Base-by-base conservation (phyloP, 2,113 vertebrate genomes). In the Oreamnos americanus region DNA sequence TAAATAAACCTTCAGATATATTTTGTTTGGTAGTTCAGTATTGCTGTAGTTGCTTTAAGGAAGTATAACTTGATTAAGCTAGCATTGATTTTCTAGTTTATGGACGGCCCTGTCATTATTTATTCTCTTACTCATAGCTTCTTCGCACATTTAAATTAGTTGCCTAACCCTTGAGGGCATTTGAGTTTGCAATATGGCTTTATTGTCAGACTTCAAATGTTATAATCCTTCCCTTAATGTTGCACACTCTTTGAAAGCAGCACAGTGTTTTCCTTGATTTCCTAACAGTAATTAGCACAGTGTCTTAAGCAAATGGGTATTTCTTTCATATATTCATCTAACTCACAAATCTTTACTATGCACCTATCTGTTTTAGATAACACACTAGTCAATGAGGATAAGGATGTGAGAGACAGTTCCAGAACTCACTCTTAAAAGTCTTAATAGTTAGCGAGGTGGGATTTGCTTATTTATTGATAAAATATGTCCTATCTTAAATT, bases 101-200 rank as follows among this genome's bases (percentile, higher is more conserved):
- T 79, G 17, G 28, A 86, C 79, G 14, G 3, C 30, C 33, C 5
- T 62, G 30, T 64, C 14, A 55, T 91, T 89, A 3, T 25, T 87
- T 81, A 28, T 83, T 87, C 89, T 95, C 36, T 84, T 89, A 78
- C n/a, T 91, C 58, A 25, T 83, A 88, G 58, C 8, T 58, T 15
- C 45, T 98, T 98, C 89, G 97, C 97, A 97, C 96, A 78, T 98
- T 96, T 98, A 96, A 97, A 97, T 96, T 94, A 96, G 82, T 91
- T 93, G 47, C 67, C 49, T 89, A 83, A 45, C 25, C n/a, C 26
- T 83, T 79, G 60, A 93, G 53, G 39, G 33, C 28, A 88, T 96
- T 88, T 96, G 55, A 60, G 51, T 88, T 89, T 94, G 9, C 30
- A 74, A 62, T 57, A 87, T n/a, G 26, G 51, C 89, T 96, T 91